phyloP scores from a whole-genome alignment of 2,797 vertebrate genomes.

The Macropodus opercularis region DNA sequence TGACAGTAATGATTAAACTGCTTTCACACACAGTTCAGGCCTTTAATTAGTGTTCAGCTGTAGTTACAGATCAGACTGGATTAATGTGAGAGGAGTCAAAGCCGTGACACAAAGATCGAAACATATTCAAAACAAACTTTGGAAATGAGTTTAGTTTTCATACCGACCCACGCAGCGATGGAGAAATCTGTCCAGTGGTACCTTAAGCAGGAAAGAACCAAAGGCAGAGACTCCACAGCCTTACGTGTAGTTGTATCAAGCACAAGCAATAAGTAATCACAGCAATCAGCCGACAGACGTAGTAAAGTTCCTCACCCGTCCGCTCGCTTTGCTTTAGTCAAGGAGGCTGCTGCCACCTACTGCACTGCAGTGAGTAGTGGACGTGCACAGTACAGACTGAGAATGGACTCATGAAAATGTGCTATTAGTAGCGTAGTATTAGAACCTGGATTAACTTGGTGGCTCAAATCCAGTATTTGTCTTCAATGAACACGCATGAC shows the following conservation, averaged over 20 bases:
- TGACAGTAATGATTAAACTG: not conserved
- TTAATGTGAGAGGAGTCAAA: not conserved
- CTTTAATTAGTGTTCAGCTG: slow-evolving; percentile 22
- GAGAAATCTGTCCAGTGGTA: not conserved
- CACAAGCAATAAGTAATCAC: no score
- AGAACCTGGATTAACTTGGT: no score
- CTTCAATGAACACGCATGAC: not conserved
- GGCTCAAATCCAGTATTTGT: no score
- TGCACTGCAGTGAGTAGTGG: slow-evolving; percentile 15
- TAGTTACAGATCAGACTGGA: slow-evolving; percentile 5
- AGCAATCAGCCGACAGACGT: slow-evolving; percentile 14
- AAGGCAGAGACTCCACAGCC: not conserved
- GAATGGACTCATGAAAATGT: not conserved
- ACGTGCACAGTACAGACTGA: not conserved
- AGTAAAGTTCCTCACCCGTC: slow-evolving; percentile 13
- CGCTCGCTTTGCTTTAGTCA: not conserved
- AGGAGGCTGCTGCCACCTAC: slow-evolving; percentile 56
- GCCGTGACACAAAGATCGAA: not conserved
- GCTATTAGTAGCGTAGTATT: not conserved
- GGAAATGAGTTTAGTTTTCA: not conserved
- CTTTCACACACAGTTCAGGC: not conserved
- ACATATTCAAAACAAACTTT: not conserved
- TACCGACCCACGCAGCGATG: not conserved
- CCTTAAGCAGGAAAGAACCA: slow-evolving; percentile 4
- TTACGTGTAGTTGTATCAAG: no score